phyloP scores from a whole-genome alignment of 2,113 vertebrate genomes.

The Silurus glanis region DNA sequence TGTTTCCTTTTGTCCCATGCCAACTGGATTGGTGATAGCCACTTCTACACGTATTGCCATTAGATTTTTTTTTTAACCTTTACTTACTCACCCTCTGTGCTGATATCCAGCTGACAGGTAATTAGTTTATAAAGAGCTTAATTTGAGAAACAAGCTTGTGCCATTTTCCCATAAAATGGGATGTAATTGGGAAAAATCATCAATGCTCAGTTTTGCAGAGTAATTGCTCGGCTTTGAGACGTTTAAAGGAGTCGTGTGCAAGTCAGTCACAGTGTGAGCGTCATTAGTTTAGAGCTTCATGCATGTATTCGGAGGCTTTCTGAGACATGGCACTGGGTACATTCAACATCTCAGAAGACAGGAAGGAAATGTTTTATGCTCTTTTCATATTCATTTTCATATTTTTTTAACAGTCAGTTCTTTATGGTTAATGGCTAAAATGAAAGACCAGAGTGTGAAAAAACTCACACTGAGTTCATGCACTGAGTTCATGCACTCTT shows the following conservation, averaged over 20 bases:
- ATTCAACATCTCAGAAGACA: constrained; percentile 35
- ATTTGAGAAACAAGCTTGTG: constrained; percentile 45
- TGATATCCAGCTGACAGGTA: constrained; percentile 54
- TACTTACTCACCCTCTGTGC: constrained; percentile 35
- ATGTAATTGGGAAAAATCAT: constrained; percentile 52
- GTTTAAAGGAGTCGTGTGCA: constrained; percentile 28
- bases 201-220: constrained; percentile 44
- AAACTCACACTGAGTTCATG: too few relatives aligned
- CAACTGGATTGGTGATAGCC: constrained; percentile 69
- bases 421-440: neutral
- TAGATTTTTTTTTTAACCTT: constrained; percentile 59
- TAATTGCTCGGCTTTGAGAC: constrained; percentile 42
- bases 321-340: neutral
- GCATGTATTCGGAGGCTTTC: constrained; percentile 21
- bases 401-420: neutral
- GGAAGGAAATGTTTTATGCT: constrained; percentile 38
- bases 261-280: constrained; percentile 24
- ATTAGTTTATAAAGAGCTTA: constrained; percentile 59
- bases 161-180: constrained; percentile 49
- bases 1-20: constrained; percentile 63
- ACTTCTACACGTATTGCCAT: constrained; percentile 64
- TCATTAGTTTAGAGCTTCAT: constrained; percentile 28
- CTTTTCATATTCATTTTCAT: constrained; percentile 3
- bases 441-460: constrained; percentile 11
- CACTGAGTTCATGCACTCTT: neutral